A percentile compares a stretch with the other conserved stretches of the same genome.
Conservation (phyloP, 2,797 vertebrate species). For the Dipus sagitta region DNA sequence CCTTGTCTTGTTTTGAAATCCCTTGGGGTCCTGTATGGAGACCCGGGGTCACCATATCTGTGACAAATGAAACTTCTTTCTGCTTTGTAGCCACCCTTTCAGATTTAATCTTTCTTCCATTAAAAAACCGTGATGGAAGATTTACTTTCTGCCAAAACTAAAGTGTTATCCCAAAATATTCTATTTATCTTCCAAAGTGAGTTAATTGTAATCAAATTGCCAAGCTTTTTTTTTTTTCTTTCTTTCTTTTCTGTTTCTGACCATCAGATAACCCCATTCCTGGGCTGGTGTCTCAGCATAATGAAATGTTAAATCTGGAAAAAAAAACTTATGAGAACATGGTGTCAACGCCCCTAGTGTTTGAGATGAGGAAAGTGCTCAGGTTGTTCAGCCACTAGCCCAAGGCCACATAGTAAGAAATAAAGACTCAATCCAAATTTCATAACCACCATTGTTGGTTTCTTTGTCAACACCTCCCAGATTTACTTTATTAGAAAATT, state of each 20-base stretch:
- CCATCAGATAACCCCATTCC: conserved; percentile 61
- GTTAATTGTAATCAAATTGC: conserved; percentile 70
- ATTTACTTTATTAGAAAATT: conserved; percentile 67
- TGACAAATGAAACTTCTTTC: conserved; percentile 11
- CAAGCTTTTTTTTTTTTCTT: conserved; percentile 20
- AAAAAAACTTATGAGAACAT: background rate
- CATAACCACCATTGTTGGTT: conserved; percentile 8
- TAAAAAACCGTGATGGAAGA: conserved; percentile 50
- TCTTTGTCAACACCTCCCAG: conserved; percentile 46
- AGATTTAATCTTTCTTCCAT: conserved; percentile 35
- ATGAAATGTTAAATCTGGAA: conserved; percentile 67
- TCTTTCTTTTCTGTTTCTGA: conserved; percentile 6
- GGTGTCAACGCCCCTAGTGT: conserved; percentile 32
- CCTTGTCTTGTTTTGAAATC: conserved; percentile 55
- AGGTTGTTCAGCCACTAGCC: conserved; percentile 54
- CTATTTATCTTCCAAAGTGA: conserved; percentile 72
- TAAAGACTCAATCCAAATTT: conserved; percentile 43
- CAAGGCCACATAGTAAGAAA: conserved; percentile 40
- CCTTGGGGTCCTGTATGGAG: background rate
- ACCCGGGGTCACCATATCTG: background rate
- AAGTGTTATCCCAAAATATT: conserved; percentile 62
- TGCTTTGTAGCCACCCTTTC: conserved; percentile 4
- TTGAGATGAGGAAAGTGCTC: conserved; percentile 14
- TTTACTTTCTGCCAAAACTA: conserved; percentile 51
- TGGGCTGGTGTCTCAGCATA: conserved; percentile 15